Base-by-base conservation (phyloP, 2,888 invertebrate species). In the Ectobius pallidus region DNA sequence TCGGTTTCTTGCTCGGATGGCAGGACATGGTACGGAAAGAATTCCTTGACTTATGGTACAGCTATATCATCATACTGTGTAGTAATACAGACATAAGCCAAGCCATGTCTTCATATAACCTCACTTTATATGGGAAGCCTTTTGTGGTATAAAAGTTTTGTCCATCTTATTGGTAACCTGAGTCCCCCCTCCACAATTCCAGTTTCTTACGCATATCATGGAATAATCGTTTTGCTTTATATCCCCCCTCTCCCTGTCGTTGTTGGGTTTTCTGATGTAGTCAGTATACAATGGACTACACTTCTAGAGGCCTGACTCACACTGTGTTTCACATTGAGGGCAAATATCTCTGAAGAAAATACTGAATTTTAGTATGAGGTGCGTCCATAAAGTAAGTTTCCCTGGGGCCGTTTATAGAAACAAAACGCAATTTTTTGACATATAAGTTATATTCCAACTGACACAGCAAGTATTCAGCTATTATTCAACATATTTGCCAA, bases 161-260 rank as follows among this genome's bases (percentile, higher is more conserved):
- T 58, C 58, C 30, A 58, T 58, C n/a, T 1, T 30, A 30, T n/a
- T 58, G 58, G 30, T 30, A 32, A 30, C 30, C 58, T n/a, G 25
- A 30, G n/a, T 7, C 18, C 30, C 58, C 11, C n/a, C 30, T 14
- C 25, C 11, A 25, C 52, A 25, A 52, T 58, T 58, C 32, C 58
- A 58, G n/a, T 32, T 58, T 58, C 58, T 58, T 58, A 32, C 32
- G 14, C 58, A 58, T n/a, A 58, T 32, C 58, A 2, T 58, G 30
- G 25, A 30, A n/a, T 22, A 58, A 58, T 58, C 58, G 32, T 30
- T 27, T 58, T 25, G 16, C n/a, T 58, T 30, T 58, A 58, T 58
- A 58, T 30, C n/a, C 58, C 30, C 46, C 27, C 27, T 14, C n/a
- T 25, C 27, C 27, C 11, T 34, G 34, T 34, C 34, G 6, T 3